A percentile compares a stretch with the other conserved stretches of the same genome.
Conservation (phyloP, 2,797 vertebrate species). For the Micrastur ruficollis region DNA sequence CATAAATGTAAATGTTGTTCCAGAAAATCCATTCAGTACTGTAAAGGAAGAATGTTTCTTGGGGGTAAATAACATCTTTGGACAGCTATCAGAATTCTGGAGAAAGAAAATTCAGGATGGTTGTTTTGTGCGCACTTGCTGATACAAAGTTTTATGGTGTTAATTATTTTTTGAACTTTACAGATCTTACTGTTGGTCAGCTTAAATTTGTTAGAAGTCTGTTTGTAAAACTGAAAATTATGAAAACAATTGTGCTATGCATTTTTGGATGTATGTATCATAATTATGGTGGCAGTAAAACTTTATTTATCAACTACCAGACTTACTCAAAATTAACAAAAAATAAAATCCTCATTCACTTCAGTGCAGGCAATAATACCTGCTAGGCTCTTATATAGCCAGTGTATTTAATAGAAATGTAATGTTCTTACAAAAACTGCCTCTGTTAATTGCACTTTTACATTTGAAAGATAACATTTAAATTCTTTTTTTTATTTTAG, state of each 20-base stretch:
- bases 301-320: background rate
- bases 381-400: background rate
- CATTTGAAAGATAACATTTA: slow-evolving; percentile 38
- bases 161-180: slow-evolving; percentile 49
- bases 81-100: background rate
- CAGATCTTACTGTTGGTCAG: slow-evolving; percentile 33
- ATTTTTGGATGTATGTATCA: slow-evolving; percentile 37
- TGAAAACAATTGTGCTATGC: background rate
- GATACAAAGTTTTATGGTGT: slow-evolving; percentile 42
- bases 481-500: slow-evolving; percentile 15
- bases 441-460: slow-evolving; percentile 55
- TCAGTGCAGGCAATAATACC: background rate
- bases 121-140: background rate
- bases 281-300: slow-evolving; percentile 55
- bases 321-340: slow-evolving; percentile 12
- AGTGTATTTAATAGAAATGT: slow-evolving; percentile 7
- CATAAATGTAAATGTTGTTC: slow-evolving; percentile 12
- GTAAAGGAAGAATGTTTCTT: background rate
- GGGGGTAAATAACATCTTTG: background rate
- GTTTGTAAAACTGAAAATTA: slow-evolving; percentile 50
- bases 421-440: background rate
- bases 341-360: slow-evolving; percentile 5
- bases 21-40: slow-evolving; percentile 8
- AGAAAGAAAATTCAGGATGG: background rate
- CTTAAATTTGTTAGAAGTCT: background rate